Base-by-base conservation (phyloP, 2,113 vertebrate genomes). In the Passerina amoena region DNA sequence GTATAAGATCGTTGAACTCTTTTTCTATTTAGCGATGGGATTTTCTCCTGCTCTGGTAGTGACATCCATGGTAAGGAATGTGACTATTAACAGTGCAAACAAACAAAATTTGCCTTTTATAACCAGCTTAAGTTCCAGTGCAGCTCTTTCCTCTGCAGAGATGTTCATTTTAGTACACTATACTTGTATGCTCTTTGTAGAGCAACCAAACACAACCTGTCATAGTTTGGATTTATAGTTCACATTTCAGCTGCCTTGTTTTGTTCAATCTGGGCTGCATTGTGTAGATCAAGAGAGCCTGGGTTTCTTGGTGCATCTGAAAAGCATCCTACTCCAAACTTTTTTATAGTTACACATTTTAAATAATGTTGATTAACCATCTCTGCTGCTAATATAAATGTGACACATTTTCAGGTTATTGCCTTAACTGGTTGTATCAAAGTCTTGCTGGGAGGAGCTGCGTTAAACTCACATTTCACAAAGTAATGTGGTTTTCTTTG, bases 1-100 rank as follows among this genome's bases (percentile, higher is more conserved):
- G 98, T 99, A 99, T 96, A 99, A 99, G 97, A 96, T 99, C 28
- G 98, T 99, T 28, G 99, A 99, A 92, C 98, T 99, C 94, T 98
- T 99, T 96, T 99, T 99, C 98, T 99, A 99, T 92, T 95, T 99
- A 97, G 99, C 98, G 1, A 99, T 99, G 99, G 99, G 99, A 51
- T 99, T 99, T 97, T 99, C 99, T 94, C 99, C 99, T 40, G 99
- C 99, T 51, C 98, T 98, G 69, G 99, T 99, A n/a, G 98, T 99
- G 91, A 99, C 99, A 15, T 99, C 99, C 40, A 99, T 99, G 99
- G 99, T 99, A 98, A 98, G 98, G 94, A 96, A 84, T 71, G 60
- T 45, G 76, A 86, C 91, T 72, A 1, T 59, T 82, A 54, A 81
- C 45, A 11, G 56, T 80, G 37, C 60, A 92, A 57, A 56, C 64